These are phyloP conservation scores for Phrynocephalus versicolor DNA, from an alignment of 2,113 vertebrate species.

Conservation along the genomic window DNA sequence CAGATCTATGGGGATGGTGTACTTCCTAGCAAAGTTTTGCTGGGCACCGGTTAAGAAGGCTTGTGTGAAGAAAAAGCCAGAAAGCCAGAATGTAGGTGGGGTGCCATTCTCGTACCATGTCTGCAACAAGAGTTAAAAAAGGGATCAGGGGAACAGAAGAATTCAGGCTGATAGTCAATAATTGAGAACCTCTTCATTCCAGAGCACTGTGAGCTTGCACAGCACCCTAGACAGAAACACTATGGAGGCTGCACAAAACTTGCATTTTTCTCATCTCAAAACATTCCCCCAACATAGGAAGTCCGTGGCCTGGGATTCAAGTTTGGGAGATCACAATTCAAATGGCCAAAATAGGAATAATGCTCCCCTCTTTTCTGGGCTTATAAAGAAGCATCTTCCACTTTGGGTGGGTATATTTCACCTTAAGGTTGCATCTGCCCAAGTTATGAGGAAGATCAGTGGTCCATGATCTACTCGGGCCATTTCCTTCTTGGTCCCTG, in stretches of 20 bases:
- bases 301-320: background rate
- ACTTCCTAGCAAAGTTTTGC: constrained; percentile 90
- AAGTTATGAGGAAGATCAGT: too few relatives aligned
- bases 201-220: too few relatives aligned
- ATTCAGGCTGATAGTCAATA: background rate
- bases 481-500: too few relatives aligned
- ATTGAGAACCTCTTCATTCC: background rate
- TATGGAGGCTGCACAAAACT: background rate
- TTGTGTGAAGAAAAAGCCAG: constrained; percentile 93
- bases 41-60: constrained; percentile 90
- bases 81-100: constrained; percentile 87
- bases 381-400: too few relatives aligned
- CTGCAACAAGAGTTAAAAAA: constrained; percentile 61
- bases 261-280: background rate
- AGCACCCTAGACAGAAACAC: too few relatives aligned
- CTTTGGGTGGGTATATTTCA: too few relatives aligned
- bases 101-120: constrained; percentile 82
- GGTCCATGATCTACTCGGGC: too few relatives aligned
- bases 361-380: background rate
- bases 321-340: background rate
- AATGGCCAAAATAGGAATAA: background rate
- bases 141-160: background rate
- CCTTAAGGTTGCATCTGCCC: too few relatives aligned
- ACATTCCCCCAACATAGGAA: background rate
- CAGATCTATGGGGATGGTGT: constrained; percentile 86